Evolutionary conservation across 1,140 invertebrate genomes (phyloP).

Genomic region (Drosophila varians): DNA sequence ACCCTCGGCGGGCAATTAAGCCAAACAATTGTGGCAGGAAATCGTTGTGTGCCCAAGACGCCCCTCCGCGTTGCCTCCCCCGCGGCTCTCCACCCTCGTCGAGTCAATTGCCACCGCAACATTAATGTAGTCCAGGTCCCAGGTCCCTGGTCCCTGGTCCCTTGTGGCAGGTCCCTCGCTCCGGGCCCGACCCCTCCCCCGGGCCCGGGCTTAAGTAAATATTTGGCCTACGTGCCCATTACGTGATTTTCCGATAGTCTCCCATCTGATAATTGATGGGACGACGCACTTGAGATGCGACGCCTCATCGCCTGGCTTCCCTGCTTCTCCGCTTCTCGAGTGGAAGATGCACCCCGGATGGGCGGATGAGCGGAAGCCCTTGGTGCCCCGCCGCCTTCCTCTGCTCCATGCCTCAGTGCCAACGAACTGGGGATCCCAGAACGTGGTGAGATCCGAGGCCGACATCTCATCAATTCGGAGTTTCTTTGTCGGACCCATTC

Average conservation of each 20-base stretch:
- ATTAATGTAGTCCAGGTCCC: conserved; percentile 42
- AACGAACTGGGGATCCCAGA: conserved; percentile 10
- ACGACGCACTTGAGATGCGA: conserved; percentile 38
- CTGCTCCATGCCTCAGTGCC: conserved; percentile 35
- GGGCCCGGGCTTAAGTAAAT: conserved; percentile 69
- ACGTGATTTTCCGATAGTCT: conserved; percentile 78
- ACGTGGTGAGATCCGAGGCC: conserved; percentile 9
- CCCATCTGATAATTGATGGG: conserved; percentile 40
- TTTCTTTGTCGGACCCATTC: conserved; percentile 11
- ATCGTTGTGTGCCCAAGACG: conserved; percentile 29
- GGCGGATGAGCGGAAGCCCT: background rate
- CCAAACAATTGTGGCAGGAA: conserved; percentile 68
- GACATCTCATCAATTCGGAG: conserved; percentile 16
- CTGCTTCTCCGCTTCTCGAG: conserved; percentile 12
- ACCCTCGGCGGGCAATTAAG: conserved; percentile 57
- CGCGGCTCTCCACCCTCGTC: conserved; percentile 12
- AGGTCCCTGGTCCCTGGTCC: background rate
- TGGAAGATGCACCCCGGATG: conserved; percentile 6
- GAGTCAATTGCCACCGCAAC: conserved; percentile 75
- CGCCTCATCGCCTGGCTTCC: conserved; percentile 23
- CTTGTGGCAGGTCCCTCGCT: background rate
- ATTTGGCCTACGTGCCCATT: conserved; percentile 78
- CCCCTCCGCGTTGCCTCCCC: background rate
- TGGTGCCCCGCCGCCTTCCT: background rate
- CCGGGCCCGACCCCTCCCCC: background rate